Conservation (phyloP, 1,140 invertebrate species). For the Lasioglossum albipes region DNA sequence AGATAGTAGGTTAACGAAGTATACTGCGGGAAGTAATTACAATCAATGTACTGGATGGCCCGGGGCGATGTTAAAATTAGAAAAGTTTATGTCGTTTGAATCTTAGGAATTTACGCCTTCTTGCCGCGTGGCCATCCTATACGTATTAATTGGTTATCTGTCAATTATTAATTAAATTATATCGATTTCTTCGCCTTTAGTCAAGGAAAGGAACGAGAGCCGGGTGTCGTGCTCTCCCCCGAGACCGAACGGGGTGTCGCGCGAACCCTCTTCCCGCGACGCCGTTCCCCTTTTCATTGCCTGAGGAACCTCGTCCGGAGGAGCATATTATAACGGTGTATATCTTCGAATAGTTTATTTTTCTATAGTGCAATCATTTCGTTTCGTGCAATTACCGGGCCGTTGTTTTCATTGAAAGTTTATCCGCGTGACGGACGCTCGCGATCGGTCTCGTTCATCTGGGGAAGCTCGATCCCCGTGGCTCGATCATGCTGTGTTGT, state of each 20-base stretch:
- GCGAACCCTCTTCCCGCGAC: constrained; percentile 6
- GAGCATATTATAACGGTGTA: too few species aligned
- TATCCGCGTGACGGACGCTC: constrained; percentile 21
- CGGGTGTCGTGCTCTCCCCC: not conserved
- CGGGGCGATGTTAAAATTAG: constrained; percentile 77
- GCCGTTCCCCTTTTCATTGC: not conserved
- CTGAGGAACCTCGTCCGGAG: not conserved
- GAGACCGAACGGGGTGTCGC: too few species aligned
- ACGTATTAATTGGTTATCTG: constrained; percentile 78
- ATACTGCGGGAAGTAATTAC: constrained; percentile 73
- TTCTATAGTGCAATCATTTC: constrained; percentile 50
- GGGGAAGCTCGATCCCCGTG: not conserved
- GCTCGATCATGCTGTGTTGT: constrained; percentile 35
- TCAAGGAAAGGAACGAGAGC: constrained; percentile 51
- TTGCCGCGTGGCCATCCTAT: constrained; percentile 71
- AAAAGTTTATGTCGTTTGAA: constrained; percentile 78
- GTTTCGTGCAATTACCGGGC: constrained; percentile 37
- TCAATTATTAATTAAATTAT: constrained; percentile 79
- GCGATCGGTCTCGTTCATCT: not conserved
- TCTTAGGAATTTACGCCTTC: constrained; percentile 76
- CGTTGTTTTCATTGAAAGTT: constrained; percentile 45
- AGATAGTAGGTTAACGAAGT: constrained; percentile 68
- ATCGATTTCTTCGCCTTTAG: constrained; percentile 74
- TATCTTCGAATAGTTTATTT: constrained; percentile 43
- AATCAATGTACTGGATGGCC: constrained; percentile 76